A percentile compares a stretch with the other conserved stretches of the same genome.
Evolutionary conservation across 2,113 vertebrate species (phyloP).

Genomic region (Aviceda subcristata): DNA sequence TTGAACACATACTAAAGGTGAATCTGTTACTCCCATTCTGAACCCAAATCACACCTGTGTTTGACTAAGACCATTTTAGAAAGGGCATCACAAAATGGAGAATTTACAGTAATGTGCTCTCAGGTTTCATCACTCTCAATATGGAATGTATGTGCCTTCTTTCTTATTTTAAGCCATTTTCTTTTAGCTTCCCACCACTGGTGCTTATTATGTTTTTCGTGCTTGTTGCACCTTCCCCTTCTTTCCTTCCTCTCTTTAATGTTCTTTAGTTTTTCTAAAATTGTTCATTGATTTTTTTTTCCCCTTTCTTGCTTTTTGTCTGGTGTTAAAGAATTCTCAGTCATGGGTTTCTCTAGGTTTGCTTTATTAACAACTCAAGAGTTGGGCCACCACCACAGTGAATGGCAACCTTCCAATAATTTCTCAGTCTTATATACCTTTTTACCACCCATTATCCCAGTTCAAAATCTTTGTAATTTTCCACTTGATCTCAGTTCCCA

Average conservation of each 20-base stretch:
- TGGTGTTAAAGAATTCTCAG: too few relatives aligned
- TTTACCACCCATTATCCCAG: too few relatives aligned
- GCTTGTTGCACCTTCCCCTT: not conserved
- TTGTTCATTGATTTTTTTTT: not conserved
- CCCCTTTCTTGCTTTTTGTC: not conserved
- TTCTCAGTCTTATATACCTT: too few relatives aligned
- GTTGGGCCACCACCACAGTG: too few relatives aligned
- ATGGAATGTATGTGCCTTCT: not conserved
- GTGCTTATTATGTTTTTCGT: not conserved
- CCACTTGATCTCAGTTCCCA: too few relatives aligned
- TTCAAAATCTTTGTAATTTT: too few relatives aligned
- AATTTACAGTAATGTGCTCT: not conserved
- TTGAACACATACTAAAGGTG: not conserved
- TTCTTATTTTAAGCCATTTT: not conserved
- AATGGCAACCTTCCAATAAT: too few relatives aligned
- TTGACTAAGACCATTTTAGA: not conserved
- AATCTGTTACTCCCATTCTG: not conserved
- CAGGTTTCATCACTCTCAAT: not conserved
- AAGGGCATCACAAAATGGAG: not conserved
- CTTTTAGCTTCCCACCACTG: not conserved
- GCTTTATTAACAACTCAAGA: too few relatives aligned
- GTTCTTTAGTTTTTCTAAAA: not conserved
- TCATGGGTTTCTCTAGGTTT: too few relatives aligned
- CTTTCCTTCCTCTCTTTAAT: not conserved
- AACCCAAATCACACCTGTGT: not conserved